A percentile compares a stretch with the other conserved stretches of the same genome.
Evolutionary conservation across 30 jellyfish, hydroid and myxozoan species (phyloP).

Genomic region (Rhopilema esculentum): DNA sequence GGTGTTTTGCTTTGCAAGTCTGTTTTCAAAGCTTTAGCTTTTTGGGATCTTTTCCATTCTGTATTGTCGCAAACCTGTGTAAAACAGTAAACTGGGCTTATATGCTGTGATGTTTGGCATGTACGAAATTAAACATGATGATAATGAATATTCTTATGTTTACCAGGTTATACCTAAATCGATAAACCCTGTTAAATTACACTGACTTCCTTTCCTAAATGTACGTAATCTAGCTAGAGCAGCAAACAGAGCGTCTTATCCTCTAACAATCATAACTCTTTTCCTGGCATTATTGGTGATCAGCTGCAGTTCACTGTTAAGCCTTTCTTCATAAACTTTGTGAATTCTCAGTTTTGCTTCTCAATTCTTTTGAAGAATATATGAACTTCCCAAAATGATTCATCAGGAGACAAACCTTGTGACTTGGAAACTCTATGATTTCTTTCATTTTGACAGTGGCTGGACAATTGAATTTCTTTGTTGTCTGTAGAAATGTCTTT

Average conservation of each 20-base stretch:
- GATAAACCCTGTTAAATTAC: background rate
- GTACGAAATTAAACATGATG: background rate
- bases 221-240: background rate
- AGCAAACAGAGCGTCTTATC: background rate
- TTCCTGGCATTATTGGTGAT: background rate
- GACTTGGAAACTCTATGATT: constrained; percentile 19
- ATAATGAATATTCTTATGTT: background rate
- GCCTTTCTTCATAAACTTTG: background rate
- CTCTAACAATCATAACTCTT: background rate
- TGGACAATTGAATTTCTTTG: constrained; percentile 29
- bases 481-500: background rate
- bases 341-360: background rate
- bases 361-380: background rate
- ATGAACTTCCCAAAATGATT: background rate
- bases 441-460: constrained; percentile 9
- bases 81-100: background rate
- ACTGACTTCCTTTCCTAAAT: background rate
- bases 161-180: background rate
- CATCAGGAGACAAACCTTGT: background rate
- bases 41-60: constrained; percentile 15
- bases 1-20: background rate
- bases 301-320: background rate
- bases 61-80: constrained; percentile 5
- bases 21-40: background rate
- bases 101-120: background rate